A percentile compares a stretch with the other conserved stretches of the same genome.
These are phyloP conservation scores for Lutjanus campechanus DNA, from an alignment of 2,797 vertebrate species.

Conservation along the genomic window DNA sequence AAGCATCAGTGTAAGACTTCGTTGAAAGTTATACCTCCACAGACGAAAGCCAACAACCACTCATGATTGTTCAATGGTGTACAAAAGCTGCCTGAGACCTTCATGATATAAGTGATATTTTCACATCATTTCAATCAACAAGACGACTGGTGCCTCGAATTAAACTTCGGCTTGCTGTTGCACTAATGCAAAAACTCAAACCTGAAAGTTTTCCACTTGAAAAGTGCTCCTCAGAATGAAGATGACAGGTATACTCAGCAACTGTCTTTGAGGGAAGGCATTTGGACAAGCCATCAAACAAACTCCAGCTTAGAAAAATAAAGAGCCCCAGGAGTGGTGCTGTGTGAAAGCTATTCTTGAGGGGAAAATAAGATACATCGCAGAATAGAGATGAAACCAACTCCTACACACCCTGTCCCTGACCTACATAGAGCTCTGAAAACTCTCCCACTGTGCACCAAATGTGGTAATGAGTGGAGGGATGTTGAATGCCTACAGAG, in stretches of 20 bases:
- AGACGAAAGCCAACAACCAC: conserved; percentile 10
- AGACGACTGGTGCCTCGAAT: conserved; percentile 9
- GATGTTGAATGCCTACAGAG: conserved; percentile 17
- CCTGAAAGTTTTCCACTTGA: conserved; percentile 14
- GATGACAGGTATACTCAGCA: conserved; percentile 54
- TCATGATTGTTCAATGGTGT: conserved; percentile 4
- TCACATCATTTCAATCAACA: conserved; percentile 16
- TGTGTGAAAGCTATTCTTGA: conserved; percentile 68
- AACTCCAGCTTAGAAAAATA: conserved; percentile 66
- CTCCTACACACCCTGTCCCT: conserved; percentile 80
- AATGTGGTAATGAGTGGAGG: conserved; percentile 62
- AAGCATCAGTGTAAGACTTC: neutral
- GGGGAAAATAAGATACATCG: conserved; percentile 72
- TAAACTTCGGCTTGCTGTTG: conserved; percentile 11
- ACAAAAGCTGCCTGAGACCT: neutral
- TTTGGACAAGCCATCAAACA: conserved; percentile 71
- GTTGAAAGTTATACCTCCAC: conserved; percentile 20
- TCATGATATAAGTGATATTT: neutral
- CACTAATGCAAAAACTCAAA: conserved; percentile 7
- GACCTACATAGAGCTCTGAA: conserved; percentile 77
- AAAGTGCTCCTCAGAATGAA: conserved; percentile 22
- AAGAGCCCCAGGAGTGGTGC: conserved; percentile 60
- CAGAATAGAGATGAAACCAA: conserved; percentile 76
- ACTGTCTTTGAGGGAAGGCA: conserved; percentile 43
- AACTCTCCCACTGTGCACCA: conserved; percentile 53